Evolutionary conservation across 2,797 vertebrate genomes (phyloP).

Genomic region (Bryconaethiops microstoma): DNA sequence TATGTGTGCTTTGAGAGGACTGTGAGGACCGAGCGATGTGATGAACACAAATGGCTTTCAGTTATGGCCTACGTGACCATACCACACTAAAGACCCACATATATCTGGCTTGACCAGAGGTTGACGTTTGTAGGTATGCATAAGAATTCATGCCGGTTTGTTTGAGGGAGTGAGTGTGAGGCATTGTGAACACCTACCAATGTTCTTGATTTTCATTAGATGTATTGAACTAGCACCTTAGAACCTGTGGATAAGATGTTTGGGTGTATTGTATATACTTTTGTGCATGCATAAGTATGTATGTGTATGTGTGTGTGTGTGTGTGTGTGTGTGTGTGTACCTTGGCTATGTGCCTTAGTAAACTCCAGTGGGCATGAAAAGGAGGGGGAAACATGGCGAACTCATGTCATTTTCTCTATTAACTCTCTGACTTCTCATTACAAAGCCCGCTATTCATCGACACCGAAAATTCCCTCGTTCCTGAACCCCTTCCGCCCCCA

Average conservation of each 20-base stretch:
- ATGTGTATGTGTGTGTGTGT: constrained; percentile 43
- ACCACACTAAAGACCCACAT: constrained; percentile 53
- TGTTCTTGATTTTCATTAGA: background rate
- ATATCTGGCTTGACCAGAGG: background rate
- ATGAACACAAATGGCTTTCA: constrained; percentile 71
- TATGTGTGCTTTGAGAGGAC: constrained; percentile 60
- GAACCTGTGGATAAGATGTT: constrained; percentile 14
- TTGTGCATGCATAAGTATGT: background rate
- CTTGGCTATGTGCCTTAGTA: constrained; percentile 74
- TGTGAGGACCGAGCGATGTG: constrained; percentile 57
- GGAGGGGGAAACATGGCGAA: constrained; percentile 61
- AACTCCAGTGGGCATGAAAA: constrained; percentile 62
- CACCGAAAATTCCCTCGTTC: constrained; percentile 60
- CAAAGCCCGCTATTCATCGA: constrained; percentile 80
- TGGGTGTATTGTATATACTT: constrained; percentile 42
- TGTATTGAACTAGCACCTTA: background rate
- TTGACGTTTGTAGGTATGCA: no score
- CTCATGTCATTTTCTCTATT: constrained; percentile 76
- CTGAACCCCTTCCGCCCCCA: constrained; percentile 72
- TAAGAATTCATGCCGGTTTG: background rate
- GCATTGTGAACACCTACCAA: constrained; percentile 18
- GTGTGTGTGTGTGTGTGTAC: constrained; percentile 59
- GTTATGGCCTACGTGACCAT: constrained; percentile 64
- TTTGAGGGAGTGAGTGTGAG: constrained; percentile 45
- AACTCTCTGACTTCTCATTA: constrained; percentile 68